Evolutionary conservation across 2,113 vertebrate genomes (phyloP).

Genomic region (Paralichthys olivaceus): DNA sequence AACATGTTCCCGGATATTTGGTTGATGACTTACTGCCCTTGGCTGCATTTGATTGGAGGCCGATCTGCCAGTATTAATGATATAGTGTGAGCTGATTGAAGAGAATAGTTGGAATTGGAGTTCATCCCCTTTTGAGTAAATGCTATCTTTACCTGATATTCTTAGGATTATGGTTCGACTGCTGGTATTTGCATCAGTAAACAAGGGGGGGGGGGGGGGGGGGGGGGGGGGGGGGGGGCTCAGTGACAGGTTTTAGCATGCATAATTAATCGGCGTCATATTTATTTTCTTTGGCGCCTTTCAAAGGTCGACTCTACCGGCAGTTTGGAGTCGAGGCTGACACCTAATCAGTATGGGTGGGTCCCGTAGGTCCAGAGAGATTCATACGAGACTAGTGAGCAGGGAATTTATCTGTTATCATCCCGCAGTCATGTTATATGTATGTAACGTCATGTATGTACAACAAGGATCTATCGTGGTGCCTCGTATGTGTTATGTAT

Average conservation of each 20-base stretch:
- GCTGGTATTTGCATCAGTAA: not conserved
- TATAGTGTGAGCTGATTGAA: not conserved
- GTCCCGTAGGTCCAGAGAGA: too few relatives aligned
- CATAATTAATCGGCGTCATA: not conserved
- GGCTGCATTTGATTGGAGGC: constrained; percentile 7
- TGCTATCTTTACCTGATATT: not conserved
- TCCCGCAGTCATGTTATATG: not conserved
- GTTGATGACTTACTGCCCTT: too few relatives aligned
- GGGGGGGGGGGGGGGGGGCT: not conserved
- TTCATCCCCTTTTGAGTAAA: constrained; percentile 1
- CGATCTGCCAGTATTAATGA: constrained; percentile 11
- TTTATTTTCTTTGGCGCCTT: not conserved
- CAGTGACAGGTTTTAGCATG: not conserved
- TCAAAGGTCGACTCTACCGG: not conserved
- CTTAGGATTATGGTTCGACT: not conserved
- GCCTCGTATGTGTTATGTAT: not conserved
- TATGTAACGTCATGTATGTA: not conserved
- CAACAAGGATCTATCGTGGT: not conserved
- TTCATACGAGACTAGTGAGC: too few relatives aligned
- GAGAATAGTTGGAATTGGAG: not conserved
- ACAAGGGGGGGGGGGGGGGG: not conserved
- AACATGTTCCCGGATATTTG: not conserved
- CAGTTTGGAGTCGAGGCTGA: not conserved
- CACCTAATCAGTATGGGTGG: not conserved
- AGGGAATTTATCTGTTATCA: not conserved